A percentile compares a stretch with the other conserved stretches of the same genome.
Conservation (phyloP, 30 jellyfish, hydroid and myxozoan species). For the Aurelia sp. region DNA sequence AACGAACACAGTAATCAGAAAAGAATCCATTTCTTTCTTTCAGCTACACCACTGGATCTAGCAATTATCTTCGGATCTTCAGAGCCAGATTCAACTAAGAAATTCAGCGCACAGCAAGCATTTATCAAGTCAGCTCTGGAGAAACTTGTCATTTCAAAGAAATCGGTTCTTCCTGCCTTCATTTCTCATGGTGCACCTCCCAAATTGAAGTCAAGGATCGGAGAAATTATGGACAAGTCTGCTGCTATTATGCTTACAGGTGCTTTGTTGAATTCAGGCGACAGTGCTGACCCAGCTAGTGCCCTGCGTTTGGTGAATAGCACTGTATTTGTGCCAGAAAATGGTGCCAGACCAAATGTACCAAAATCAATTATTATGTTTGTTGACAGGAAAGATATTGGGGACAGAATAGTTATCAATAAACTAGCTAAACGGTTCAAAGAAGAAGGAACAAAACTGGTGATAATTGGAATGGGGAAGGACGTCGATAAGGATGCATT, state of each 20-base stretch:
- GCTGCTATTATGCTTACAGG: background rate
- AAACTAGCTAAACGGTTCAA: constrained; percentile 67
- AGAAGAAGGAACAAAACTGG: constrained; percentile 72
- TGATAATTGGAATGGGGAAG: constrained; percentile 75
- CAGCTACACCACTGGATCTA: constrained; percentile 30
- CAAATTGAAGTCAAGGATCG: constrained; percentile 17
- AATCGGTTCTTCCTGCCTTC: constrained; percentile 39
- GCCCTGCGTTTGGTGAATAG: constrained; percentile 75
- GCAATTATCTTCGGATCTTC: constrained; percentile 72
- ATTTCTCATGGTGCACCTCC: constrained; percentile 67
- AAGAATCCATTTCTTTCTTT: background rate
- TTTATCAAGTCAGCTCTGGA: constrained; percentile 23
- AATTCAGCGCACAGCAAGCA: constrained; percentile 53
- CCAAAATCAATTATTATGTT: constrained; percentile 80
- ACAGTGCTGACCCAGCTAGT: constrained; percentile 49
- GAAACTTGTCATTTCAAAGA: constrained; percentile 34
- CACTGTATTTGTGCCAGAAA: constrained; percentile 55
- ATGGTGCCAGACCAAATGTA: constrained; percentile 81
- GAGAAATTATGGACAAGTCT: constrained; percentile 18
- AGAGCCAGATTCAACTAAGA: constrained; percentile 33
- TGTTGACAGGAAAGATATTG: constrained; percentile 64
- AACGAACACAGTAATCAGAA: too few relatives aligned
- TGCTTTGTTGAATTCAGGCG: constrained; percentile 9
- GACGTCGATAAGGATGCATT: constrained; percentile 45
- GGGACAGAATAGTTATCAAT: constrained; percentile 44